Evolutionary conservation across 2,888 invertebrate genomes (phyloP).

Genomic region (Theodoxus fluviatilis): DNA sequence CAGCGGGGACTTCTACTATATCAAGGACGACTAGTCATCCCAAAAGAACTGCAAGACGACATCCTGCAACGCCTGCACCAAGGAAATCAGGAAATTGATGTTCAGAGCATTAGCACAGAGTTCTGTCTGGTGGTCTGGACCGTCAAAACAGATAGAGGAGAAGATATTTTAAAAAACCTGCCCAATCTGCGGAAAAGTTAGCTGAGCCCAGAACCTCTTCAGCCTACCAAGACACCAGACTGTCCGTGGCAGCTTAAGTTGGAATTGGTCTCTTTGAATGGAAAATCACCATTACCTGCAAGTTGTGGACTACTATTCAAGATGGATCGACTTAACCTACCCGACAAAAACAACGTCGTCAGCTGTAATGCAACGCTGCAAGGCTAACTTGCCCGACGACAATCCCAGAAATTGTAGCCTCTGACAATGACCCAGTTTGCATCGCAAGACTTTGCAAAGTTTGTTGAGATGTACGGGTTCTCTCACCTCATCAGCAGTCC

Average conservation of each 20-base stretch:
- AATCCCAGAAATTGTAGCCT: conserved; percentile 14
- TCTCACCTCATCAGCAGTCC: no score
- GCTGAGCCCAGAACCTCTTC: neutral
- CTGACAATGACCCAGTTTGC: no score
- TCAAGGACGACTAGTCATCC: no score
- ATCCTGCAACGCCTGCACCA: no score
- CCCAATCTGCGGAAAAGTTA: neutral
- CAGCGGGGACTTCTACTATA: conserved; percentile 6
- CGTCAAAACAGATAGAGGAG: conserved; percentile 1
- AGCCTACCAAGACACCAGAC: conserved; percentile 2
- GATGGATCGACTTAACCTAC: neutral
- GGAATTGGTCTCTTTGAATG: conserved; percentile 7
- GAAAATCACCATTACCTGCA: neutral
- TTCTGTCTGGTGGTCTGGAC: conserved; percentile 3
- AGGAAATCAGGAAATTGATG: conserved; percentile 1
- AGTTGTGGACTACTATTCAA: conserved; percentile 2
- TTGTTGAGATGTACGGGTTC: no score
- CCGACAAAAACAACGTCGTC: neutral
- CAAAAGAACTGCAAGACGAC: no score
- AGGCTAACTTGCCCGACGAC: neutral
- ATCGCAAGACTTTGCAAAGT: no score
- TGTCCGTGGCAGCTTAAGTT: no score
- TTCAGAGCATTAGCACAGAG: neutral
- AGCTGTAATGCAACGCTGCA: conserved; percentile 9
- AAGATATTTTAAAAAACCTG: conserved; percentile 6